A percentile compares a stretch with the other conserved stretches of the same genome.
Conservation (phyloP, 1,140 invertebrate genomes). For the Nomia melanderi region DNA sequence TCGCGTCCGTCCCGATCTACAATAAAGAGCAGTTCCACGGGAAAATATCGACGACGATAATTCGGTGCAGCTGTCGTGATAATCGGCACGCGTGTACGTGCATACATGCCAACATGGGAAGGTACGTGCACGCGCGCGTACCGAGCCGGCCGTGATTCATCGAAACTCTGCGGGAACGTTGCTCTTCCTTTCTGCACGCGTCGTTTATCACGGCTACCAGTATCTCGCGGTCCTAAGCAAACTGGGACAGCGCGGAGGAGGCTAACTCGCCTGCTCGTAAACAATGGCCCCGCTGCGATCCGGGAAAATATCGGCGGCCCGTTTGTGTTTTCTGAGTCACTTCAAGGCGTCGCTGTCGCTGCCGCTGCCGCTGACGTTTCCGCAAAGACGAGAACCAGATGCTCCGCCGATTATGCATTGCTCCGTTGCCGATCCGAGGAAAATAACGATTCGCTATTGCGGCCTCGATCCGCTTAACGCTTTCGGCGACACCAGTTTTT, state of each 20-base stretch:
- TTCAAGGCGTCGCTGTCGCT: background rate
- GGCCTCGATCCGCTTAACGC: no score
- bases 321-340: slow-evolving; percentile 33
- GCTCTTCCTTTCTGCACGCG: slow-evolving; percentile 52
- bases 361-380: slow-evolving; percentile 8
- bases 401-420: background rate
- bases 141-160: slow-evolving; percentile 51
- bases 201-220: slow-evolving; percentile 26
- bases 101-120: no score
- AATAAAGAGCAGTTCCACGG: background rate
- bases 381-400: slow-evolving; percentile 26
- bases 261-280: slow-evolving; percentile 3
- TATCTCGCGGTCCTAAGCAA: slow-evolving; percentile 50
- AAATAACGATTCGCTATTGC: no score
- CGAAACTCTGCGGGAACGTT: slow-evolving; percentile 37
- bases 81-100: no score
- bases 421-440: slow-evolving; percentile 5
- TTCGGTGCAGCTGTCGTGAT: slow-evolving; percentile 27
- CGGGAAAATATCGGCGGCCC: slow-evolving; percentile 11
- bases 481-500: no score
- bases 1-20: background rate
- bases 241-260: slow-evolving; percentile 38
- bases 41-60: slow-evolving; percentile 6
- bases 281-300: slow-evolving; percentile 31
- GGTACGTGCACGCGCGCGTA: background rate